Conservation (phyloP, 2,888 invertebrate genomes). For the Alloscopus bannaensis region DNA sequence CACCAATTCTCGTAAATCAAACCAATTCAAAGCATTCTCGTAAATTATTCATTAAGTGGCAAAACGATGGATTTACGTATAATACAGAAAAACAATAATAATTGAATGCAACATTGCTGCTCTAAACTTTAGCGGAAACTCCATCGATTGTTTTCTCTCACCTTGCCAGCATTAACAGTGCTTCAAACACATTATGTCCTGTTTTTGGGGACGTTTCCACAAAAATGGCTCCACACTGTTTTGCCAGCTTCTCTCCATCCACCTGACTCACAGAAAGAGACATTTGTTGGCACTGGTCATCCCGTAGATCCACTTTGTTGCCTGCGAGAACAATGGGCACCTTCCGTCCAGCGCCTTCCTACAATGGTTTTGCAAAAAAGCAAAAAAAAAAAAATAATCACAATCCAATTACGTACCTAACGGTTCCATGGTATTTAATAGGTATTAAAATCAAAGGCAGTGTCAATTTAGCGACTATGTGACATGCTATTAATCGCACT, state of each 20-base stretch:
- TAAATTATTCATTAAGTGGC: background rate
- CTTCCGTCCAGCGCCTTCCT: conserved; percentile 78
- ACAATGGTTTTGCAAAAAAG: too few species aligned
- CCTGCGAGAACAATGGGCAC: conserved; percentile 80
- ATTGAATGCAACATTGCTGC: too few species aligned
- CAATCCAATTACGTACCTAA: too few species aligned
- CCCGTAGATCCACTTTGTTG: conserved; percentile 79
- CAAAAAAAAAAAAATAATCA: background rate
- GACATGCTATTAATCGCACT: too few species aligned
- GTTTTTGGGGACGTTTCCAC: conserved; percentile 76
- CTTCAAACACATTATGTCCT: conserved; percentile 75
- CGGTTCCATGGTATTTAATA: too few species aligned
- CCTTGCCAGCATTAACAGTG: conserved; percentile 75
- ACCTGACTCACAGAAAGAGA: conserved; percentile 75
- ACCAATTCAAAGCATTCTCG: background rate
- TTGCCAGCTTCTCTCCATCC: conserved; percentile 77
- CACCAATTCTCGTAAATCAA: too few species aligned
- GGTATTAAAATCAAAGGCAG: too few species aligned
- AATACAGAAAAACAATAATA: background rate
- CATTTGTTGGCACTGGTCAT: conserved; percentile 70
- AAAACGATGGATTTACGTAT: background rate
- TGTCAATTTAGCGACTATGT: too few species aligned
- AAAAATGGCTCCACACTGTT: conserved; percentile 75
- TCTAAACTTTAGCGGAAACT: too few species aligned
- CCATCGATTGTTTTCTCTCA: too few species aligned